These are phyloP conservation scores for Tenthredo distinguenda DNA, from an alignment of 2,888 invertebrate species.

Conservation along the genomic window DNA sequence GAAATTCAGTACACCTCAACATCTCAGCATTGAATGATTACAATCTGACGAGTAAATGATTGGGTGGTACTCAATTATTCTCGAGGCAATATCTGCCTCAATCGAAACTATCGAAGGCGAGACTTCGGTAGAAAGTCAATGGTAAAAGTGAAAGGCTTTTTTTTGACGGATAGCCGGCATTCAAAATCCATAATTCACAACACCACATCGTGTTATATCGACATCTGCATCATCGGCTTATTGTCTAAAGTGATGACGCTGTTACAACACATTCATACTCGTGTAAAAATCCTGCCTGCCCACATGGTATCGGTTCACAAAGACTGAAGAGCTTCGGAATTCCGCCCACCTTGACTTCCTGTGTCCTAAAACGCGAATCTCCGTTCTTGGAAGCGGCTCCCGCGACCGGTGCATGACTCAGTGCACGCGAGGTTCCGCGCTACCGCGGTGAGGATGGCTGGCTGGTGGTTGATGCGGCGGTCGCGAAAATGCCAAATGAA, in stretches of 20 bases:
- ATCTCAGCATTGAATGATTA: background rate
- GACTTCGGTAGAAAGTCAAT: background rate
- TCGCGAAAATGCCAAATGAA: background rate
- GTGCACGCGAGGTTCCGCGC: conserved; percentile 17
- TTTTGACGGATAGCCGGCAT: background rate
- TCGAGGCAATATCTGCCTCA: background rate
- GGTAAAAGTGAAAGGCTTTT: background rate
- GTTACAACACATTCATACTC: background rate
- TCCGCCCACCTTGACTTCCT: conserved; percentile 47
- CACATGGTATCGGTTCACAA: background rate
- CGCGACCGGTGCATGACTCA: conserved; percentile 33
- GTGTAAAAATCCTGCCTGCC: background rate
- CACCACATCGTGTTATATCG: background rate
- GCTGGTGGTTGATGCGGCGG: background rate
- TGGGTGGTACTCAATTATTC: conserved; percentile 1
- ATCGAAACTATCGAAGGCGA: background rate
- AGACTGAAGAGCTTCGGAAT: conserved; percentile 25
- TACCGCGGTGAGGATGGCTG: background rate
- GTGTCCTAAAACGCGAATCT: conserved; percentile 52
- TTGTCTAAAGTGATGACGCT: background rate
- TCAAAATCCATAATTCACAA: background rate
- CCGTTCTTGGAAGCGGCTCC: conserved; percentile 41
- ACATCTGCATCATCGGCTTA: background rate
- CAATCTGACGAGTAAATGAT: background rate
- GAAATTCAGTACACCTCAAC: background rate